Conservation (phyloP, 1,140 invertebrate species). For the Drosophila carrolli region DNA sequence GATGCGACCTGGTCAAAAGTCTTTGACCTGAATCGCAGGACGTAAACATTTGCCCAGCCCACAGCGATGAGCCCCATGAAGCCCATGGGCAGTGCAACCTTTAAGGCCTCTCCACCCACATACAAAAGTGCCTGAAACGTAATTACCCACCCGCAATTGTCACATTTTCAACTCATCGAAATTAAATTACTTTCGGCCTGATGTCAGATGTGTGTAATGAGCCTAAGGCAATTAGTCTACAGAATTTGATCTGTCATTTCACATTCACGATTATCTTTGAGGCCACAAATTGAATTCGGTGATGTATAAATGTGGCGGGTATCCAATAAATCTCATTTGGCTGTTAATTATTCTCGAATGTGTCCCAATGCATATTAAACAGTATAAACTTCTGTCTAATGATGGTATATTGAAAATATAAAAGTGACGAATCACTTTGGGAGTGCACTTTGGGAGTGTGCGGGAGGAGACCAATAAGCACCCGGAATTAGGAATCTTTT, state of each 20-base stretch:
- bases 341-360: constrained; percentile 19
- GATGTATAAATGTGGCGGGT: constrained; percentile 3
- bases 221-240: constrained; percentile 18
- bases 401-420: not conserved
- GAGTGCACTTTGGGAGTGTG: too few relatives aligned
- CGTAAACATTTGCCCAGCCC: constrained; percentile 30
- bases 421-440: too few relatives aligned
- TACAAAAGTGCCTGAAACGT: not conserved
- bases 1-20: constrained; percentile 9
- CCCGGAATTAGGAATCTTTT: too few relatives aligned
- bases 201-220: not conserved
- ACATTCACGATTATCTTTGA: constrained; percentile 34
- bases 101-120: not conserved
- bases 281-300: constrained; percentile 38
- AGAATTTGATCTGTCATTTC: constrained; percentile 40
- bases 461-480: too few relatives aligned
- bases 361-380: constrained; percentile 18
- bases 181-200: constrained; percentile 31
- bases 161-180: constrained; percentile 32
- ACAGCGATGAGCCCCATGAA: not conserved
- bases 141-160: constrained; percentile 5
- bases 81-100: constrained; percentile 8
- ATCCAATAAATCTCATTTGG: constrained; percentile 28
- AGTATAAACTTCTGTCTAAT: not conserved
- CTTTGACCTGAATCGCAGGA: constrained; percentile 22